Base-by-base conservation (phyloP, 2,797 vertebrate genomes). In the Labroides dimidiatus region DNA sequence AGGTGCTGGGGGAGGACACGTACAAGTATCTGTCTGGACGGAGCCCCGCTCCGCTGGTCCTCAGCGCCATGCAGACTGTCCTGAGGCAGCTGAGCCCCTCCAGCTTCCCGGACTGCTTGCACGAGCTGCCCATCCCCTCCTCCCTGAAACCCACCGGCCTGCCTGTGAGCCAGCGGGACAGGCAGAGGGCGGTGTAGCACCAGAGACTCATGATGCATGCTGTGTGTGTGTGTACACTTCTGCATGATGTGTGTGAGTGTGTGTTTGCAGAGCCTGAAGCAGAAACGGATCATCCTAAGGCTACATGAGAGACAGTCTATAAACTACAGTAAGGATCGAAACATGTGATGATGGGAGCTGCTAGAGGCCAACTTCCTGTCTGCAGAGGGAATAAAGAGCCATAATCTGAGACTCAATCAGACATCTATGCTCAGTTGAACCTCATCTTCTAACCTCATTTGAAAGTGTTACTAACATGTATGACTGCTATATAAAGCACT, bases 51-150 rank as follows among this genome's bases (percentile, higher is more conserved):
- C 90, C 95, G 20, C 93, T 97, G 59, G 90, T 94, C 16, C 94
- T 96, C 37, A 79, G 85, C 33, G 87, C 95, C 72, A 97, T 96
- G 95, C 95, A 95, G 89, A 94, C 89, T 42, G 83, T 96, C 19
- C 87, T 97, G 13, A 88, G 87, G 81, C 94, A 92, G 85, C 93
- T 97, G 47, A 94, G 94, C 24, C 95, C 94, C 0, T 89, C 92
- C 0, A 89, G 90, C 65, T 95, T 97, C 78, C 93, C 93, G 4
- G 90, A 93, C 77, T 95, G 95, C 84, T 93, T 97, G 78, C 92
- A 94, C 9, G 90, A 94, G 64, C 91, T 97, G 65, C 95, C 96
- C 72, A 96, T 97, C 82, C 96, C 96, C 37, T 87, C 94, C 60
- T 91, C 94, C 27, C 86, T 97, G 64, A 96, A 96, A 64, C 94